Conservation (phyloP, 1,140 invertebrate genomes). For the Musca vetustissima region DNA sequence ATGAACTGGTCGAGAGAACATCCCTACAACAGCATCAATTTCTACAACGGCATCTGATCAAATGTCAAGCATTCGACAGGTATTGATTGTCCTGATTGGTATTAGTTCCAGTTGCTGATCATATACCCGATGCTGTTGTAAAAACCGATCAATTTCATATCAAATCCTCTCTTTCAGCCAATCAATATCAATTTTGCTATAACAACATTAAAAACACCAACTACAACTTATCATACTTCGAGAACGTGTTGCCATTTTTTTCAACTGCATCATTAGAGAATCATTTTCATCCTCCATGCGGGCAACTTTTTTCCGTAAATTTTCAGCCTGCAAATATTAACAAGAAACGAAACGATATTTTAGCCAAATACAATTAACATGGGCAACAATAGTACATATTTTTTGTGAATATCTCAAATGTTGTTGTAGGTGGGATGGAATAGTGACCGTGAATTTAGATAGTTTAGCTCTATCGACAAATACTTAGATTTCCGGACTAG, state of each 20-base stretch:
- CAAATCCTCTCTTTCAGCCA: neutral
- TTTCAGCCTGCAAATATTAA: constrained; percentile 68
- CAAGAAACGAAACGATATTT: constrained; percentile 19
- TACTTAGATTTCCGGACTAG: neutral
- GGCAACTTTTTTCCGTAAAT: constrained; percentile 80
- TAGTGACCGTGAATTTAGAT: too few species aligned
- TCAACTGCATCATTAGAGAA: constrained; percentile 85
- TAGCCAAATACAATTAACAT: constrained; percentile 15
- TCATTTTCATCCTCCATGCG: constrained; percentile 93
- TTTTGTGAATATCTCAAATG: constrained; percentile 5
- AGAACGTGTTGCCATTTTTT: constrained; percentile 87
- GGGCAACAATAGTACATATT: constrained; percentile 10
- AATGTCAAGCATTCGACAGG: too few species aligned
- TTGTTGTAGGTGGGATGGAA: neutral
- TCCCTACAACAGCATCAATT: too few species aligned
- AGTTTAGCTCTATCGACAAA: too few species aligned
- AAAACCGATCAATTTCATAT: too few species aligned
- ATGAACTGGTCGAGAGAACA: too few species aligned
- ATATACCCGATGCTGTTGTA: too few species aligned
- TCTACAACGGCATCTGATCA: too few species aligned
- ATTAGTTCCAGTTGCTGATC: too few species aligned
- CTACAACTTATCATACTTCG: constrained; percentile 64
- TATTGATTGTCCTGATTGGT: too few species aligned
- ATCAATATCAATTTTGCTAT: neutral
- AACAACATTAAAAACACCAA: neutral